Evolutionary conservation across 2,797 vertebrate genomes (phyloP), one percentile per base, ranked within the genome.

Genomic region (Diceros bicornis): DNA sequence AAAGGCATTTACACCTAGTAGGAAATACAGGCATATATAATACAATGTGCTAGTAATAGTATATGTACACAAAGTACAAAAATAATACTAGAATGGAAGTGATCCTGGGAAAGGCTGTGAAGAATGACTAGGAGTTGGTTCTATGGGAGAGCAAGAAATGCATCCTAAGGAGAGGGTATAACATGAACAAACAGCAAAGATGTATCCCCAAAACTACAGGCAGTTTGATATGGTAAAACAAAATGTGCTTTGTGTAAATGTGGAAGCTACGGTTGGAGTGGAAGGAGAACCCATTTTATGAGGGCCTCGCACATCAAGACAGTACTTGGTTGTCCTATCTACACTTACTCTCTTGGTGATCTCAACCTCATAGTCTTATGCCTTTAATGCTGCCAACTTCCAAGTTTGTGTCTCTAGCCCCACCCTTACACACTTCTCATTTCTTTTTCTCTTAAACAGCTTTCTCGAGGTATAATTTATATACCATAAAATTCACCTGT

Each of bases 381-480:
- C 37, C 11, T 96, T 94, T 92, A 96, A 94, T 41, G 25, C 27
- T 79, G 64, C 34, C 71, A 66, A 89, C 52, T 86, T 78, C 20
- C 44, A 86, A 66, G 89, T 85, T 96, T 44, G 52, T 85, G 21
- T 89, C 44, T 71, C 57, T 77, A 66, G 75, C 29, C n/a, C 13
- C 7, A 9, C 9, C 37, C 68, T 23, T 69, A 91, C 17, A 90
- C 7, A 18, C 27, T 9, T 18, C 71, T 47, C 62, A 27, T 37
- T 87, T 52, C 16, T 41, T 71, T 82, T 82, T 52, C 57, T 64
- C 77, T 50, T 62, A 41, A 82, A 23, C 13, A 77, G 62, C 23
- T 8, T 85, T 64, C 47, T 32, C 17, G 62, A 44, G 20, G 61
- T 75, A 68, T 74, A 34, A 74, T 75, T 86, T 50, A 52, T 61